Evolutionary conservation across 2,113 vertebrate species (phyloP).

Genomic region (Peucedramus taeniatus): DNA sequence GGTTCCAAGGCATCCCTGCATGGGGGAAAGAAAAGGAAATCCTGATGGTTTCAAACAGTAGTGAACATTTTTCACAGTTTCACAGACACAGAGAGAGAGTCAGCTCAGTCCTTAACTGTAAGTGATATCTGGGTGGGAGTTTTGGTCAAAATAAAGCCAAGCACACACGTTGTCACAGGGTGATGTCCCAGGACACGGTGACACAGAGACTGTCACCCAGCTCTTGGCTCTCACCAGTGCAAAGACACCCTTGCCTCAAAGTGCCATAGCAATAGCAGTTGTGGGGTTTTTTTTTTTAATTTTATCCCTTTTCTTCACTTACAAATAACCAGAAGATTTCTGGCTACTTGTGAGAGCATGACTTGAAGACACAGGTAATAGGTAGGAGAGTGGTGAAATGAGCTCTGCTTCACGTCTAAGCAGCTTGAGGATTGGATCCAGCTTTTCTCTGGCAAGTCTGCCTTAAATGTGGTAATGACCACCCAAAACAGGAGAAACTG

Average conservation of each 20-base stretch:
- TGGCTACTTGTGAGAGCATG: not conserved
- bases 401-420: not conserved
- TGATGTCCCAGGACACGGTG: not conserved
- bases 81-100: not conserved
- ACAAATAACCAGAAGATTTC: not conserved
- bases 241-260: not conserved
- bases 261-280: not conserved
- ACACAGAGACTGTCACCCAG: not conserved
- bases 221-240: not conserved
- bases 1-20: not conserved
- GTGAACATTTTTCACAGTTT: accelerated
- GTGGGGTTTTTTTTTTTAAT: not conserved
- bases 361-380: not conserved
- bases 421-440: not conserved
- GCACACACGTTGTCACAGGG: not conserved
- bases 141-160: not conserved
- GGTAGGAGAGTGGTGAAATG: not conserved
- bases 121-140: not conserved
- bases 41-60: not conserved
- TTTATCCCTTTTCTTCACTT: not conserved
- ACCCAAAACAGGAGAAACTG: not conserved
- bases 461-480: not conserved
- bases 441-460: not conserved
- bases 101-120: not conserved
- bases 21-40: not conserved